Evolutionary conservation across 2,113 vertebrate species (phyloP), one percentile per base, ranked within the genome.

Genomic region (Mionectes macconnelli): DNA sequence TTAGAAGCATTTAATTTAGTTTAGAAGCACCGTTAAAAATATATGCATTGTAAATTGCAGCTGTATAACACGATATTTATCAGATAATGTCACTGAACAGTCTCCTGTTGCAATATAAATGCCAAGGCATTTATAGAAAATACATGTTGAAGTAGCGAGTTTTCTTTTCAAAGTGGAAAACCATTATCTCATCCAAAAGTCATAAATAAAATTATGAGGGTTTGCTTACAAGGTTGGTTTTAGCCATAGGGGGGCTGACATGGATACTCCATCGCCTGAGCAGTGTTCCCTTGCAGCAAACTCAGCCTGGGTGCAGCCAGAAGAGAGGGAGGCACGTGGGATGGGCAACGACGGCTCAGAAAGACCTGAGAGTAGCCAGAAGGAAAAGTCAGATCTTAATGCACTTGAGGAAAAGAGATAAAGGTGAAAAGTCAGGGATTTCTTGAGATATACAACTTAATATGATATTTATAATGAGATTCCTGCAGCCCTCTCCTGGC

Each of bases 1-100:
- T 96, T 91, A 97, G 90, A 85, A 96, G 94, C 96, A 90, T 95
- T 97, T 97, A 95, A 97, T 97, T 97, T 97, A 78, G 79, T 75
- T 96, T 94, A 87, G 94, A 94, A 97, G 87, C 70, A 52, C 87
- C 1, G 85, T 96, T 96, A 97, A 97, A 97, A 94, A 97, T 97
- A 96, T 91, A 97, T 95, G 95, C 95, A 95, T 95, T 94, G 95
- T 96, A 96, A 96, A 97, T 95, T 96, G 89, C 92, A 94, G 92
- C 90, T 94, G 93, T 91, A 93, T 95, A 97, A 94, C 94, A 49
- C 14, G 89, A 83, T 97, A 94, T 97, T 93, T 96, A 96, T 97
- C 96, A 96, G 95, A 86, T 97, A 97, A 96, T 96, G 94, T 89
- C 93, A 96, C 90, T 67, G 57, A 96, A 94, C 67, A 93, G 88